Evolutionary conservation across 2,113 vertebrate genomes (phyloP), one percentile per base, ranked within the genome.

Genomic region (Tiliqua scincoides): DNA sequence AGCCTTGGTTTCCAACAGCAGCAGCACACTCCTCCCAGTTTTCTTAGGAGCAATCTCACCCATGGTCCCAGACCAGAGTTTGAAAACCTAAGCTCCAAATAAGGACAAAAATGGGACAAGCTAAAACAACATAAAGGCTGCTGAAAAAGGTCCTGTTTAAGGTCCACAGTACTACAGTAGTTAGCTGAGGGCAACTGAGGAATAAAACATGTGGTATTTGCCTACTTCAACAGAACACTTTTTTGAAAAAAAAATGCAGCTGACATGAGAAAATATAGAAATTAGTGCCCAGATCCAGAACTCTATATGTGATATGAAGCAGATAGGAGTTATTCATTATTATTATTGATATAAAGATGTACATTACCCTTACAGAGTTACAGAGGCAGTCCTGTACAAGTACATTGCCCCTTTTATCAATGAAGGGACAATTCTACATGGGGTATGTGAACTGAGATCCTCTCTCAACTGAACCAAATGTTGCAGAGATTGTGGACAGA

Each of bases 231-330:
- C 14, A 12, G 25, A n/a, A 57, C 37, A 35, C 61, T 17, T 62
- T 62, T 83, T 73, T 37, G 18, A 30, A 8, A 43, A 87, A 27
- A 30, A 8, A 43, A 87, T 68, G 67, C 81, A 61, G 35, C 27
- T 0, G 9, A 32, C 23, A 71, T 88, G 71, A 80, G 43, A 89
- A 68, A 61, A 21, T 17, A 43, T 0, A 86, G 35, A 71, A 37
- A 86, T 11, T 17, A 71, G 74, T 14, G 18, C 62, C 76, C 40
- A n/a, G n/a, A 57, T 23, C n/a, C 75, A 81, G 89, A 89, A 57
- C 12, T 67, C 40, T 57, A 30, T 75, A 83, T 25, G 35, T 48
- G 9, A 40, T 48, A 14, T 27, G 12, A 3, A 54, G 65, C n/a
- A 74, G 30, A 74, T 1, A 62, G 10, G 57, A 30, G 52, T n/a